phyloP scores from a whole-genome alignment of 1,140 invertebrate species.

The Coelopa frigida region DNA sequence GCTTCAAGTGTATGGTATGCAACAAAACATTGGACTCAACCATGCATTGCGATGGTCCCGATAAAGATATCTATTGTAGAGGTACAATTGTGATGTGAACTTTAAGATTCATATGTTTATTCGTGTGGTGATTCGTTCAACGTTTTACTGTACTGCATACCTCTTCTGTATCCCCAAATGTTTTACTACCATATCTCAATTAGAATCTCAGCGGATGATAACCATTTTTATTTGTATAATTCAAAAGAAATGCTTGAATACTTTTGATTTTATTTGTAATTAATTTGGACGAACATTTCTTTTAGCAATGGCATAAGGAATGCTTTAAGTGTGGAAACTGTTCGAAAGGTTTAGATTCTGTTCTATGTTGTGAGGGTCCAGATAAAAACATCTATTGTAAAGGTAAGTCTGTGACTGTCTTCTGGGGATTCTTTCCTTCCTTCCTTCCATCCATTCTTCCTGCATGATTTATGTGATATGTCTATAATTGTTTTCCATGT shows the following conservation, averaged over 20 bases:
- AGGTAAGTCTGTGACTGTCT: conserved; percentile 53
- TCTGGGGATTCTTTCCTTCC: not conserved
- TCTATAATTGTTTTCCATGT: conserved; percentile 26
- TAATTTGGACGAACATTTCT: not conserved
- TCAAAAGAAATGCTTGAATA: not conserved
- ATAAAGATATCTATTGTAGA: conserved; percentile 88
- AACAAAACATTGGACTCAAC: conserved; percentile 87
- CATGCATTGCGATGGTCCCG: conserved; percentile 86
- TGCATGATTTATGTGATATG: not conserved
- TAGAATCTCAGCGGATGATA: no score
- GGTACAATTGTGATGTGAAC: no score
- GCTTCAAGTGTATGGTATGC: conserved; percentile 86
- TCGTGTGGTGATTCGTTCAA: no score
- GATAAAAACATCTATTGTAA: conserved; percentile 97
- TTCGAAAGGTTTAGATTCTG: conserved; percentile 91
- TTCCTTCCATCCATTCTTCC: not conserved
- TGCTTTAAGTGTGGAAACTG: conserved; percentile 94
- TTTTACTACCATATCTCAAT: no score
- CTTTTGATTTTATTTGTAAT: conserved; percentile 1
- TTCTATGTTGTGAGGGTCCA: conserved; percentile 89
- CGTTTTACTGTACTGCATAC: no score
- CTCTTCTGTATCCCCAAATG: no score
- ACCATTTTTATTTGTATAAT: no score
- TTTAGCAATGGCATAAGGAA: conserved; percentile 72
- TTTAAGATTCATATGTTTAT: no score